Evolutionary conservation across 2,113 vertebrate genomes (phyloP).

Genomic region (Acrocephalus arundinaceus): DNA sequence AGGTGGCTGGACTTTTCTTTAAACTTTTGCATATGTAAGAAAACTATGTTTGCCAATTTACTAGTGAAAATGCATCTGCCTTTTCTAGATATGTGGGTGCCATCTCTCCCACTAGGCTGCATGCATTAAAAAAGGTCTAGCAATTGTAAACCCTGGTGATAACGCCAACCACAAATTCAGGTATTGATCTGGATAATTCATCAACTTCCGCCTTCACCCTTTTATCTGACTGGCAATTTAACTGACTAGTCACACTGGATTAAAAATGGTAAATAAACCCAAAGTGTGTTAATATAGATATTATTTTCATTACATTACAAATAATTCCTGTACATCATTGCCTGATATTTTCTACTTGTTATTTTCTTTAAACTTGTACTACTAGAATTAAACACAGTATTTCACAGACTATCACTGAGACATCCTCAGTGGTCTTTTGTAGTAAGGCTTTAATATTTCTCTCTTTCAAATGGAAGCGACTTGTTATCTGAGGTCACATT

Average conservation of each 20-base stretch:
- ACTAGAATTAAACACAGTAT: not conserved
- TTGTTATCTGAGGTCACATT: not conserved
- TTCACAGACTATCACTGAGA: not conserved
- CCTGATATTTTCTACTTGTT: not conserved
- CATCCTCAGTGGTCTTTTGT: not conserved
- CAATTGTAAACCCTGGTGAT: not conserved
- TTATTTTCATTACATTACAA: not conserved
- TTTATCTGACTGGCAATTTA: not conserved
- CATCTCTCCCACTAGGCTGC: not conserved
- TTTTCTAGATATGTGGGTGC: not conserved
- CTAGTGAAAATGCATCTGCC: not conserved
- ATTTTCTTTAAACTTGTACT: not conserved
- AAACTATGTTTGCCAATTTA: not conserved
- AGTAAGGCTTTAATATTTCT: not conserved
- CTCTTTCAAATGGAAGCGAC: not conserved
- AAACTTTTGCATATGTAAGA: not conserved
- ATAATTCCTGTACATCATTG: not conserved
- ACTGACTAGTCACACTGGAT: not conserved
- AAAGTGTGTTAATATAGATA: not conserved
- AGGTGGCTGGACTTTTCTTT: not conserved
- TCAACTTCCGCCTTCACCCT: not conserved
- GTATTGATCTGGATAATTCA: not conserved
- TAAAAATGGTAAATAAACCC: not conserved
- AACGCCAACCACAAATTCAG: not conserved
- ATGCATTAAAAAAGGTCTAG: not conserved